These are phyloP conservation scores for Drosophila bocki DNA, from an alignment of 1,140 invertebrate species.

Conservation along the genomic window DNA sequence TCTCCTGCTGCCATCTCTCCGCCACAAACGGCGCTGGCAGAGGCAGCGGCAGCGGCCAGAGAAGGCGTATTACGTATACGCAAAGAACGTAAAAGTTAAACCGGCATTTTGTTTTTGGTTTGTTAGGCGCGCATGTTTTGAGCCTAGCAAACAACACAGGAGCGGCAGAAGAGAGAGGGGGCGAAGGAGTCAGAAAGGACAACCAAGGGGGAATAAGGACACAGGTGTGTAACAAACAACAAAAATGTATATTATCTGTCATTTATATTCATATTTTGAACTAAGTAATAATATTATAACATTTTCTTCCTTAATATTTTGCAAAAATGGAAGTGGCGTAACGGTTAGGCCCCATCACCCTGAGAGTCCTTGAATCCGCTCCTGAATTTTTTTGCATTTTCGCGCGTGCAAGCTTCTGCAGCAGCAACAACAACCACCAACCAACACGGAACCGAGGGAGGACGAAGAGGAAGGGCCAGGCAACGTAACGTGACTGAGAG, in stretches of 20 bases:
- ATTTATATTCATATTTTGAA: not conserved
- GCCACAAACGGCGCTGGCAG: constrained; percentile 15
- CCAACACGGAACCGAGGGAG: not conserved
- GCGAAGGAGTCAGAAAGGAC: no score
- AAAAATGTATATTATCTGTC: not conserved
- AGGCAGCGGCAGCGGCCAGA: not conserved
- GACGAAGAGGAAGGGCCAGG: constrained; percentile 4
- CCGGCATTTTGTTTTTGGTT: constrained; percentile 57
- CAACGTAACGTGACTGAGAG: constrained; percentile 28
- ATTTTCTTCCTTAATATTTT: not conserved
- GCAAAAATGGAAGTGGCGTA: not conserved
- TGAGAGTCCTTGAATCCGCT: constrained; percentile 26
- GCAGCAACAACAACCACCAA: constrained; percentile 23
- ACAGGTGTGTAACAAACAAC: constrained; percentile 10
- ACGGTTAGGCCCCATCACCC: not conserved
- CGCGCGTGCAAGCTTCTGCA: constrained; percentile 33
- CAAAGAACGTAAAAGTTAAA: constrained; percentile 67
- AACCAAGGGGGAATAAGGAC: not conserved
- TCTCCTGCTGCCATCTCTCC: constrained; percentile 21
- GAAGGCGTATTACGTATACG: constrained; percentile 68
- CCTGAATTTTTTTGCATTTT: constrained; percentile 47
- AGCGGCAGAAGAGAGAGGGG: not conserved
- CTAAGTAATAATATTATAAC: not conserved
- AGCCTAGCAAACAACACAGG: constrained; percentile 20
- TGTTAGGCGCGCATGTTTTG: constrained; percentile 65